phyloP scores from a whole-genome alignment of 23 tunicate genomes.

The Halocynthia roretzi region DNA sequence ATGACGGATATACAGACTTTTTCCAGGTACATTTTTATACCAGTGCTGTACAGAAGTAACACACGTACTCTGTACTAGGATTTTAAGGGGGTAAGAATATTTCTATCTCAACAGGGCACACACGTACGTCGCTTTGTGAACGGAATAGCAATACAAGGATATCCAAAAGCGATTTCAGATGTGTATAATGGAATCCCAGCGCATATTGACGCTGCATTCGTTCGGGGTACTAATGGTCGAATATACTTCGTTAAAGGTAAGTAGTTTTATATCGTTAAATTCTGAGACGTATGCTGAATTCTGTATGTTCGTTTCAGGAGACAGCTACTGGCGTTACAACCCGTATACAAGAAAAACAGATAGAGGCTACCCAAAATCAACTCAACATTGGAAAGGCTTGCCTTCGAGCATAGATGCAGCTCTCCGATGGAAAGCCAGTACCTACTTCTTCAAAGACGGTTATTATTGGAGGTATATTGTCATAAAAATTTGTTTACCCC shows the following conservation, averaged over 20 bases:
- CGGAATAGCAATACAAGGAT: conserved; percentile 23
- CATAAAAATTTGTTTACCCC: too few relatives aligned
- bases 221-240: conserved; percentile 79
- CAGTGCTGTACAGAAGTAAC: too few relatives aligned
- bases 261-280: too few relatives aligned
- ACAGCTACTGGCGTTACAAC: conserved; percentile 69
- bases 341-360: conserved; percentile 34
- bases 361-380: conserved; percentile 47
- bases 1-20: conserved; percentile 21
- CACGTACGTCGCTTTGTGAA: conserved; percentile 41
- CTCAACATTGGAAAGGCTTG: conserved; percentile 47
- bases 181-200: conserved; percentile 55
- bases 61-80: too few relatives aligned
- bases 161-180: conserved; percentile 18
- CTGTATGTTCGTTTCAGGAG: conserved; percentile 22
- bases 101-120: conserved; percentile 29
- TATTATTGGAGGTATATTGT: conserved; percentile 71
- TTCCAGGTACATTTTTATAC: conserved; percentile 35
- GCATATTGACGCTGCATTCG: conserved; percentile 57
- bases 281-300: too few relatives aligned
- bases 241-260: conserved; percentile 82
- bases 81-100: background rate
- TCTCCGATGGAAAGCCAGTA: conserved; percentile 63
- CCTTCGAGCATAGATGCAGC: conserved; percentile 61
- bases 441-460: conserved; percentile 67